phyloP scores from a whole-genome alignment of 2,888 invertebrate genomes.

The Stegophylla sp. region DNA sequence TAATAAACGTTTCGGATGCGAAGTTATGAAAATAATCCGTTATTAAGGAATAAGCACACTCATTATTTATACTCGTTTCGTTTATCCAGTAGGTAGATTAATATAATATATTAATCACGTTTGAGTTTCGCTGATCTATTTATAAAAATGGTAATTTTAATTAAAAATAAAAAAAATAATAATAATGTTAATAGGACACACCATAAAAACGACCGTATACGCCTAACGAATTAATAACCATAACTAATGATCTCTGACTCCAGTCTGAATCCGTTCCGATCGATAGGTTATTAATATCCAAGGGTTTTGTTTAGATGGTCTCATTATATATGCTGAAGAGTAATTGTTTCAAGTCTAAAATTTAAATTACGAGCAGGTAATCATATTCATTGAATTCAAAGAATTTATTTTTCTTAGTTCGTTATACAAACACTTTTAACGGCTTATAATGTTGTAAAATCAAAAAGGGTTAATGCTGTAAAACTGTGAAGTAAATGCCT shows the following conservation, averaged over 20 bases:
- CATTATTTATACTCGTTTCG: constrained; percentile 18
- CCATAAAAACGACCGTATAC: constrained; percentile 8
- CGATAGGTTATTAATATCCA: constrained; percentile 8
- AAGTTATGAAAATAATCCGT: constrained; percentile 34
- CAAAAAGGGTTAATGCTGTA: no score
- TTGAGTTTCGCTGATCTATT: not conserved
- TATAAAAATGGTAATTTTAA: constrained; percentile 14
- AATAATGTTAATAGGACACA: no score
- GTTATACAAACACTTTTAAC: not conserved
- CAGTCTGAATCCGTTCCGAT: constrained; percentile 15
- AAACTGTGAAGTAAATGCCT: no score
- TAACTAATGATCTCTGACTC: constrained; percentile 34
- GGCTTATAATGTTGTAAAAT: not conserved
- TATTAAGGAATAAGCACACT: constrained; percentile 15
- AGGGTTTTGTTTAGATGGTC: not conserved
- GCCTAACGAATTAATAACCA: constrained; percentile 29
- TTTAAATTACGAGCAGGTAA: not conserved
- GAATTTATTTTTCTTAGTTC: not conserved
- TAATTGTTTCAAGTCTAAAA: not conserved
- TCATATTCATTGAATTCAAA: not conserved
- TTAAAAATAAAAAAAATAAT: not conserved
- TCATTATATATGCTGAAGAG: not conserved
- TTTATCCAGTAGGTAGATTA: not conserved
- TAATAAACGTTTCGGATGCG: not conserved
- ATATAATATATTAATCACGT: not conserved